Base-by-base conservation (phyloP, 2,888 invertebrate genomes). In the Tipula lateralis region DNA sequence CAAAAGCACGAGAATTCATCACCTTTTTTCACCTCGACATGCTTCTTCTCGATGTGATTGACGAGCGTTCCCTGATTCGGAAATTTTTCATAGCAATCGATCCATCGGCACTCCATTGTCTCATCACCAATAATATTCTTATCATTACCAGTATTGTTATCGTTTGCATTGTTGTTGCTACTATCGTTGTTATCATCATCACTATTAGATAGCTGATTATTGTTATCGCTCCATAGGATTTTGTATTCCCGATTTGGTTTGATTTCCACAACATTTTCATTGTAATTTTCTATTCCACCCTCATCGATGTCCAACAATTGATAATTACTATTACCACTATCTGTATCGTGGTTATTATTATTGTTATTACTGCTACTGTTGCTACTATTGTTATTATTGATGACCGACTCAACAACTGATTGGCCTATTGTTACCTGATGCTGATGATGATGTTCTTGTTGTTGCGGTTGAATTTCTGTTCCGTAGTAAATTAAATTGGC, bases 1-100 rank as follows among this genome's bases (percentile, higher is more conserved):
- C 99, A 99, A 83, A 95, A 93, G 88, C 99, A 99, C 36, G 97
- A 95, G 90, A 98, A 99, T 87, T 97, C 96, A 87, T 98, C 94
- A 13, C 94, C 94, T 92, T 93, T 94, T 89, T 92, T 96, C 87
- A 94, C 92, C 88, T 98, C 97, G 50, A 99, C 96, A 89, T 99
- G 98, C 81, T 93, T 92, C 87, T 95, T 94, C 88, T 96, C 96
- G 84, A 96, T 96, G 87, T 96, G 96, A 85, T 93, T 93, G 1
- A 96, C 96, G 86, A 98, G 91, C 6, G 94, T 93, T 84, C 92
- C 94, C 89, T 97, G 97, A 86, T 94, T 94, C 2, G 94, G 92
- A 90, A 96, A 97, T 87, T 93, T 92, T 87, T 94, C 93, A 87
- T 94, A 94, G 89, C 98, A 98, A 85, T 94, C 94, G 85, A 95